Base-by-base conservation (phyloP, 2,797 vertebrate genomes). In the Neosilurus hyrtlii region DNA sequence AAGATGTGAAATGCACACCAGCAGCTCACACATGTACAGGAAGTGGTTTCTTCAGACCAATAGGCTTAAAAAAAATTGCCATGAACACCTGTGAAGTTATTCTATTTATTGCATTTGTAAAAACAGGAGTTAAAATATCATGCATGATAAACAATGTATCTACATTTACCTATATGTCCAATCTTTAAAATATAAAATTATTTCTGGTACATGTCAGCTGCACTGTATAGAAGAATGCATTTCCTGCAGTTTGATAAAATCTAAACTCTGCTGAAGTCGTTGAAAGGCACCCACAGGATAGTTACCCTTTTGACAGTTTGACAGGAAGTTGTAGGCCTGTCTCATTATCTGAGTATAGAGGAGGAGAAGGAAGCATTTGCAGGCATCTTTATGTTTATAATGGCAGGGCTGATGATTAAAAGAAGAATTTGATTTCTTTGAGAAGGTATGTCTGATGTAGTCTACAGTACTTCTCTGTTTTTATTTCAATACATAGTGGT, bases 271-370 rank as follows among this genome's bases (percentile, higher is more conserved):
- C 22, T 76, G 57, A 65, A 37, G 14, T 10, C 26, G 57, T 56
- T 59, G 1, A 57, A 6, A 72, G 65, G 20, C 7, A 22, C 56
- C 0, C 18, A 59, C 52, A 75, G 52, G 16, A 30, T 71, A 5
- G 11, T 3, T 10, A 37, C 8, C 49, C 61, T 52, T 70, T 73
- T 26, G 3, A 9, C 30, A 89, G 80, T 85, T 88, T 86, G 78
- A 91, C 90, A 94, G 93, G 93, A 94, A 93, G 91, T 91, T 83
- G 86, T 82, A 90, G 85, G 88, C 88, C 88, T 73, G 82, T 87
- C 82, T 83, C 52, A 87, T 95, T 92, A 92, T 89, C 74, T 79
- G 62, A 82, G 89, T 89, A 80, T 59, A 66, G 84, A 87, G 87
- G 85, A 88, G n/a, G 83, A 82, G 83, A 82, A 79, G 11, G n/a